Base-by-base conservation (phyloP, 2,888 invertebrate species). In the Aporophyla lueneburgensis region DNA sequence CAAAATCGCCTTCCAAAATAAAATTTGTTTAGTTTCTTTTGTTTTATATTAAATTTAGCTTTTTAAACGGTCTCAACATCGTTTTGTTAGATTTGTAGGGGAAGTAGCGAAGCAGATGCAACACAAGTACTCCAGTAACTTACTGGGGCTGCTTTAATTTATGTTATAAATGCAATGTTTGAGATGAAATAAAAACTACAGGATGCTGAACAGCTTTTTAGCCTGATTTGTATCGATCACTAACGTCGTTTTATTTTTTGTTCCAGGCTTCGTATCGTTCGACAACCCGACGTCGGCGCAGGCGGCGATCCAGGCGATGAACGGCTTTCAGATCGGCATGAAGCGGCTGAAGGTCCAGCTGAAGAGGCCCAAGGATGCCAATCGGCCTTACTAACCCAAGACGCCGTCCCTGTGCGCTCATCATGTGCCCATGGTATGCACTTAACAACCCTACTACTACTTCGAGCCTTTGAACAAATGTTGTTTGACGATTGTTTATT, bases 271-370 rank as follows among this genome's bases (percentile, higher is more conserved):
- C 97, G 99, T 99, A 93, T 99, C 99, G 93, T 99, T 99, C 97
- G 99, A 99, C 97, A 99, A 99, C 97, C 99, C 99, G 90, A 97
- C 98, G 91, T 99, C 99, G 95, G 99, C 99, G 94, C 99, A 99
- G 96, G 98, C 99, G 89, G 99, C 99, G 91, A 99, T 99, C 95
- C 99, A 99, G 96, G 98, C 99, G 92, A 99, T 99, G 99, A 99
- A 99, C 97, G 99, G 99, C 94, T 99, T 99, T 97, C 99, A 99
- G 97, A 99, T 99, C 96, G 99, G 99, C 93, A 99, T 99, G 99
- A 99, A 99, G 97, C 98, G 99, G 94, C 98, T 99, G 95, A 99
- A 99, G 97, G 99, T 99, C 93, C 99, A 99, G 97, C 98, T 99
- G 97, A 99, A 99, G 97, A 98, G 99, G 97, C 99, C 99, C 96